phyloP scores from a whole-genome alignment of 2,797 vertebrate species.

The Sylvilagus floridanus region DNA sequence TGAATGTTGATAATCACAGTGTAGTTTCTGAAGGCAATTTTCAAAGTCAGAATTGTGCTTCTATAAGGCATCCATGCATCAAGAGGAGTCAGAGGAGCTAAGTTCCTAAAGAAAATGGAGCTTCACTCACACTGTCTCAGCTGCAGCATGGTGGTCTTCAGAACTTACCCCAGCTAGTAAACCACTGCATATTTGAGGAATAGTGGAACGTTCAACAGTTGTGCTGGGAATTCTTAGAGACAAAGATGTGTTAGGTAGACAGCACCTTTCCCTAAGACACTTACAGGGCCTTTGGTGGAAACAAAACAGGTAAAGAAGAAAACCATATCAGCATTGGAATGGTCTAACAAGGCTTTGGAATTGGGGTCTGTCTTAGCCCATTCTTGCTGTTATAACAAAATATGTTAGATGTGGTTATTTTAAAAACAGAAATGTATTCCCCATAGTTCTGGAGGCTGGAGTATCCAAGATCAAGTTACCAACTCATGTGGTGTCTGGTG shows the following conservation, averaged over 20 bases:
- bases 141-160: neutral
- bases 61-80: neutral
- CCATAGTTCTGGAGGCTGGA: neutral
- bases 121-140: neutral
- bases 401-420: too few relatives aligned
- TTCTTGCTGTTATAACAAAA: neutral
- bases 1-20: constrained; percentile 50
- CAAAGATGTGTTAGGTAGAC: neutral
- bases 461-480: neutral
- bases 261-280: neutral
- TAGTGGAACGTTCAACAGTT: neutral
- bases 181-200: neutral
- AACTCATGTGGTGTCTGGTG: neutral
- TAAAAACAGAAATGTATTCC: neutral
- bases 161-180: neutral
- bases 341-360: neutral
- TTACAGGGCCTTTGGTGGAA: neutral
- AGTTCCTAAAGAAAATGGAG: neutral
- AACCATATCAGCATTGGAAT: neutral
- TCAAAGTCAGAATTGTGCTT: constrained; percentile 49
- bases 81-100: constrained; percentile 10
- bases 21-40: constrained; percentile 54
- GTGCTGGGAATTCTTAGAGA: neutral
- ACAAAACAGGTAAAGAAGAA: neutral
- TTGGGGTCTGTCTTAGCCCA: neutral